Evolutionary conservation across 1,140 invertebrate species (phyloP).

Genomic region (Bombus terrestris): DNA sequence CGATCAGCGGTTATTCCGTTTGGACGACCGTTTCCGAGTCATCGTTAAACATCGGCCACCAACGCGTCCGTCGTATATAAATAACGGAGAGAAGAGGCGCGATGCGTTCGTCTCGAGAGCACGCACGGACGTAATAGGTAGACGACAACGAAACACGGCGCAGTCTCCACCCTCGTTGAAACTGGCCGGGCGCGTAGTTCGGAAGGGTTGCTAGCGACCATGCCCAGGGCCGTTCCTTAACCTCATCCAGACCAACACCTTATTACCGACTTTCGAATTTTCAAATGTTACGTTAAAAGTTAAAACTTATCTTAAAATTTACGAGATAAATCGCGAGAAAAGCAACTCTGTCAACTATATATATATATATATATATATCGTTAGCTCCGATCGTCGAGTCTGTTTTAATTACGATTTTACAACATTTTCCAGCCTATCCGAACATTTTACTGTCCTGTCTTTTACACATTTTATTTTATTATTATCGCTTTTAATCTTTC

Average conservation of each 20-base stretch:
- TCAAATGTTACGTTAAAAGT: not conserved
- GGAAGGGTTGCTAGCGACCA: slow-evolving; percentile 33
- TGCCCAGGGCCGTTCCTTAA: not conserved
- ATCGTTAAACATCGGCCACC: slow-evolving; percentile 7
- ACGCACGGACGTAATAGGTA: not conserved
- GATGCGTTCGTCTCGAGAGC: not conserved
- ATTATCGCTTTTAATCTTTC: no score
- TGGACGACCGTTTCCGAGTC: not conserved
- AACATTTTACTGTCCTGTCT: no score
- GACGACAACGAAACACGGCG: slow-evolving; percentile 46
- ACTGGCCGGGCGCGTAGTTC: slow-evolving; percentile 48
- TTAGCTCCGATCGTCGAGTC: no score
- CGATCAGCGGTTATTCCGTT: not conserved
- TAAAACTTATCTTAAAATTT: no score
- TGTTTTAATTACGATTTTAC: no score
- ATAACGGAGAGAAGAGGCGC: not conserved
- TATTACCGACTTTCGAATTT: not conserved
- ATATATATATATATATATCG: no score
- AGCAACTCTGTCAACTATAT: no score
- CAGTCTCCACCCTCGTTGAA: slow-evolving; percentile 71
- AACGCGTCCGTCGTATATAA: not conserved
- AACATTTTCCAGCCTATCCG: no score
- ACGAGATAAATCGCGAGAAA: no score
- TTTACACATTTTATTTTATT: no score
- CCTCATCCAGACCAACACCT: not conserved